These are phyloP conservation scores for Nematopogon swammerdamellus DNA, from an alignment of 2,888 invertebrate species.

Conservation along the genomic window DNA sequence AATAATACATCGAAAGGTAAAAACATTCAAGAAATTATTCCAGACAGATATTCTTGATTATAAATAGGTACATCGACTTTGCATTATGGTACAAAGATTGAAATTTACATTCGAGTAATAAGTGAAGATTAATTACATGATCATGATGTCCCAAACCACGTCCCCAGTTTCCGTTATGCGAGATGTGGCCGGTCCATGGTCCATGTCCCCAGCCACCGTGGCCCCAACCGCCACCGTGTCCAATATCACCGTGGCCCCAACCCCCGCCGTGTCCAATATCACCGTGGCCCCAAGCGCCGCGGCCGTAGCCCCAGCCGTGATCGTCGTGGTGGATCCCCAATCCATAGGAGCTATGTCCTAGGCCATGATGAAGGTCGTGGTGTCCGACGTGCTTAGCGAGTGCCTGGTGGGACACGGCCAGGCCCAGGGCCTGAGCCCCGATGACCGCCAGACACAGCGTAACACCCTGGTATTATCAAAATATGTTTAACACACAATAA, in stretches of 20 bases:
- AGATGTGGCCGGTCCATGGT: background rate
- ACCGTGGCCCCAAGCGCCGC: background rate
- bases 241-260: background rate
- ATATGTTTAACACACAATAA: too few relatives aligned
- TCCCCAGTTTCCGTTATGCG: background rate
- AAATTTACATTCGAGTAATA: too few relatives aligned
- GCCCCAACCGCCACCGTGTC: background rate
- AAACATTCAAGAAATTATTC: too few relatives aligned
- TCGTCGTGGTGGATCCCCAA: too few relatives aligned
- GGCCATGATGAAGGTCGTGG: background rate
- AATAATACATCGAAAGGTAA: too few relatives aligned
- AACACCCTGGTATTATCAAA: background rate
- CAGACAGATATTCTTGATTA: too few relatives aligned
- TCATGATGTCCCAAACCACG: background rate
- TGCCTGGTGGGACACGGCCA: background rate
- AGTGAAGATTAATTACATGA: background rate
- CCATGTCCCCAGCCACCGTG: background rate
- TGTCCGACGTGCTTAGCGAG: background rate
- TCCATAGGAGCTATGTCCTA: too few relatives aligned
- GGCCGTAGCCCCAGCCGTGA: background rate
- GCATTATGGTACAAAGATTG: too few relatives aligned
- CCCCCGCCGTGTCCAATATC: background rate
- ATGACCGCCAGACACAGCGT: background rate
- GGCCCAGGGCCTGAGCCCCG: background rate
- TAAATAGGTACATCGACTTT: too few relatives aligned